Evolutionary conservation across 2,888 invertebrate species (phyloP), one percentile per base, ranked within the genome.

Genomic region (Oegoconia quadripuncta): DNA sequence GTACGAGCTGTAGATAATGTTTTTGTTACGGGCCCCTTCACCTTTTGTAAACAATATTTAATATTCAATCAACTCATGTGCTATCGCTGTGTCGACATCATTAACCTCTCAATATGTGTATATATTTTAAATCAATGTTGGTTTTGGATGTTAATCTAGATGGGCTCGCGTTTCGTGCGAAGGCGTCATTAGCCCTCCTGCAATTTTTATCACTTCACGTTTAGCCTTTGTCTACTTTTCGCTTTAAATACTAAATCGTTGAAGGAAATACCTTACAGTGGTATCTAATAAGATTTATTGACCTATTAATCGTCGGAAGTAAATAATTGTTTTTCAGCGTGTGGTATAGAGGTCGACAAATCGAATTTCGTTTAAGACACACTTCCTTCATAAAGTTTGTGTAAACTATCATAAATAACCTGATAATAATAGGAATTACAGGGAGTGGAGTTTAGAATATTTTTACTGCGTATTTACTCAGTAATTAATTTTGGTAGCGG

Each of bases 171-270:
- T 73, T 68, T 50, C 74, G 72, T 75, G 75, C n/a, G n/a, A 56
- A 61, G 52, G 45, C 43, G 46, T 63, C 69, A 63, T 74, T 73
- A 76, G 52, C 46, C 48, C 50, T 47, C 48, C 42, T 65, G 60
- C 58, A 68, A 66, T 60, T 75, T 74, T 74, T 74, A 74, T 74
- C 66, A 71, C 61, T 59, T 58, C 45, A 50, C 59, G 55, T 67
- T 60, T 56, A 63, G 44, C 57, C 57, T 55, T 52, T 56, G 42
- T 50, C 60, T 53, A 47, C 52, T 63, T 62, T 54, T 46, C 41
- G 53, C 47, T 59, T 61, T 55, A 59, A 70, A 65, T 61, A 57
- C 52, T 42, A 64, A 69, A 62, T 61, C 52, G 53, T 42, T 55
- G 52, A 49, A 49, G 56, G 52, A 55, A 59, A 52, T 48, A 54